Conservation (phyloP, 2,888 invertebrate genomes). For the Nebria brevicollis region DNA sequence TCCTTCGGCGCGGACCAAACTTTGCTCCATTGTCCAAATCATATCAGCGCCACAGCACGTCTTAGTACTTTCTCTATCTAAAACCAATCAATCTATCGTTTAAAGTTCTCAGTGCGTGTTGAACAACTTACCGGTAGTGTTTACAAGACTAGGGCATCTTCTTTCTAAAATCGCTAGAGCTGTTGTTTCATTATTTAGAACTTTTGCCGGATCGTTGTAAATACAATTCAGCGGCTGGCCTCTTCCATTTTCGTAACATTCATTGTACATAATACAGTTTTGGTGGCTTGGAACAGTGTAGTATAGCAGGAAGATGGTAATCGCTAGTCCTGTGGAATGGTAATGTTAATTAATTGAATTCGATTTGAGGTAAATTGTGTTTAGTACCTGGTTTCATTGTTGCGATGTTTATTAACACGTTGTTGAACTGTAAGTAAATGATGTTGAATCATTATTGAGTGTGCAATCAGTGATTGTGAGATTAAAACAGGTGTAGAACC, state of each 20-base stretch:
- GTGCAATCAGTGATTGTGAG: no score
- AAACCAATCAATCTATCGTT: not conserved
- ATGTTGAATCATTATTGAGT: no score
- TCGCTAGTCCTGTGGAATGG: not conserved
- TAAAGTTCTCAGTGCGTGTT: not conserved
- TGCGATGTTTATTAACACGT: not conserved
- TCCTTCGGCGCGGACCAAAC: slow-evolving; percentile 71
- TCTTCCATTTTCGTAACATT: slow-evolving; percentile 60
- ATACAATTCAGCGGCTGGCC: slow-evolving; percentile 60
- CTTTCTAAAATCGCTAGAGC: slow-evolving; percentile 64
- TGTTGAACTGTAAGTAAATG: no score
- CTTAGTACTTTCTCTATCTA: slow-evolving; percentile 22
- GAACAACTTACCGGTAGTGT: not conserved
- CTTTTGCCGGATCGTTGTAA: slow-evolving; percentile 58
- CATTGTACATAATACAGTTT: slow-evolving; percentile 70
- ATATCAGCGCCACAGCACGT: slow-evolving; percentile 73
- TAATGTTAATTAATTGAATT: no score
- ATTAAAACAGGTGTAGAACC: no score
- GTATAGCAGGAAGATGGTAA: not conserved
- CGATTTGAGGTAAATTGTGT: not conserved
- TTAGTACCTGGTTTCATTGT: not conserved
- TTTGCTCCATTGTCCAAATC: slow-evolving; percentile 65
- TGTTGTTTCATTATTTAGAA: slow-evolving; percentile 57
- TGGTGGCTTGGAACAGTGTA: not conserved
- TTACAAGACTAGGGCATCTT: slow-evolving; percentile 70